These are phyloP conservation scores for Dromaius novaehollandiae DNA, from an alignment of 2,113 vertebrate species.

Conservation along the genomic window DNA sequence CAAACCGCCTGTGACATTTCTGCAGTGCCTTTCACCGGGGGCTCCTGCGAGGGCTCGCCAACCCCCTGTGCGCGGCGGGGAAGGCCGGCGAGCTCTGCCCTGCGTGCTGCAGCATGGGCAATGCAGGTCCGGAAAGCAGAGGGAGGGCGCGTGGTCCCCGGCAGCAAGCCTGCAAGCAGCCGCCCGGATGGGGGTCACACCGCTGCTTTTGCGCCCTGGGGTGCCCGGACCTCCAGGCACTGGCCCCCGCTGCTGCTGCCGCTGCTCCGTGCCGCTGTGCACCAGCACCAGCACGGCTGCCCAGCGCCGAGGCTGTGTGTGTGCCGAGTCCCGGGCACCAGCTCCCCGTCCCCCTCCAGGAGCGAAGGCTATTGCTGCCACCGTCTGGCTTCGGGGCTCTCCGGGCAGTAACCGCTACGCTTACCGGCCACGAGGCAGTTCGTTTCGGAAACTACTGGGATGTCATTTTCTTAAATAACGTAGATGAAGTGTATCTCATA, in stretches of 20 bases:
- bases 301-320: too few species aligned
- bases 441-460: background rate
- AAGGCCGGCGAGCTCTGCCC: background rate
- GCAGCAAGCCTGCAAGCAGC: too few species aligned
- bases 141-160: background rate
- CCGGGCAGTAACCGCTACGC: rapidly evolving
- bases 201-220: background rate
- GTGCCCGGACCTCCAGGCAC: background rate
- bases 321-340: rapidly evolving
- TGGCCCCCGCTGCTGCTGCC: background rate
- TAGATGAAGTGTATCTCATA: background rate
- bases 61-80: too few species aligned
- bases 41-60: background rate
- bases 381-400: background rate
- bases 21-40: constrained; percentile 4
- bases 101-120: too few species aligned
- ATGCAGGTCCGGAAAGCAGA: background rate
- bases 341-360: background rate
- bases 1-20: background rate
- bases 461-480: constrained; percentile 1
- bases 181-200: too few species aligned
- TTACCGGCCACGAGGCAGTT: background rate
- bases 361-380: background rate
- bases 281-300: too few species aligned
- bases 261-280: rapidly evolving